Base-by-base conservation (phyloP, 2,113 vertebrate genomes). In the Urocynchramus pylzowi region DNA sequence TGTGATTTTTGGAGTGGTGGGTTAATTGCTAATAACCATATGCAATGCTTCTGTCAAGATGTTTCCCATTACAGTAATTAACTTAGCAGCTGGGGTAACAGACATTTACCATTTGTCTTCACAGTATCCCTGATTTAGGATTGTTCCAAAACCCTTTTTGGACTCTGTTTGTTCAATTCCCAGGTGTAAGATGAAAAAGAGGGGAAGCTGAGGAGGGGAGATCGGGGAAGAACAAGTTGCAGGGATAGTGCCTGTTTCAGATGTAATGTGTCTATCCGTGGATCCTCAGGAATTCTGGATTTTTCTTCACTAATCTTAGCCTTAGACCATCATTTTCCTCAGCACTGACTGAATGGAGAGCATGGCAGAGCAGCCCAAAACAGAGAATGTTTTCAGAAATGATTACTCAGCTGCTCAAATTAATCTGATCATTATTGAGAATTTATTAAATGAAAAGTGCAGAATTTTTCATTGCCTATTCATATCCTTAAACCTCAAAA, bases 11-110 rank as follows among this genome's bases (percentile, higher is more conserved):
- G 95, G 97, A 97, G 97, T 98, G 97, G 97, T 97, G 97, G 97
- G 98, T 98, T 98, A 98, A 98, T 98, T 98, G 97, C 97, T 98
- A 98, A 98, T 98, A 98, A 98, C 97, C 97, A 93, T 98, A 97
- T 96, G 97, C 95, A 98, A 93, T 98, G 95, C 98, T 98, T 97
- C 97, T 95, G 97, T 98, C 96, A 98, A 98, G 98, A 98, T 98
- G 97, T 98, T 98, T 98, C 97, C 97, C 97, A 98, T 98, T 98
- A 98, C 92, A 97, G 97, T 98, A 98, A 98, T 98, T 98, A 98
- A 98, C 97, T 96, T 97, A 98, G 97, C 98, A 98, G 97, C 98
- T 98, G 98, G 98, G 97, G 96, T 78, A 98, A 95, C 93, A 97
- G 97, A 97, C 97, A 97, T 98, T 98, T 98, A 97, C 96, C 97